Conservation (phyloP, 2,797 vertebrate genomes). For the Protonibea diacanthus region DNA sequence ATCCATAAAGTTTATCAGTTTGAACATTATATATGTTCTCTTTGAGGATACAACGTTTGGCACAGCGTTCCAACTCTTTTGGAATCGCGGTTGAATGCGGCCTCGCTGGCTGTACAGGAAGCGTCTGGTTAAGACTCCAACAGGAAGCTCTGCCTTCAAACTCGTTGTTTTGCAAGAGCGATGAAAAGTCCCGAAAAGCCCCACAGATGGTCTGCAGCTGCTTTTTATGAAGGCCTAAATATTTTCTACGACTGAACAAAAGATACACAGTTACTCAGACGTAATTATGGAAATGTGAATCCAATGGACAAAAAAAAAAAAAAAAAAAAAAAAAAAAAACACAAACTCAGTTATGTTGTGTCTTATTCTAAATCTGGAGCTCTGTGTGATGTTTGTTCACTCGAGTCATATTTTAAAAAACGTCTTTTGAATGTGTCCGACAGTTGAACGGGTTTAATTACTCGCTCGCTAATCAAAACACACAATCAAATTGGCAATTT, state of each 20-base stretch:
- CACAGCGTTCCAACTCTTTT: no score
- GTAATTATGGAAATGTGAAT: background rate
- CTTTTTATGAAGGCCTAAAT: background rate
- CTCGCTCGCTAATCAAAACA: background rate
- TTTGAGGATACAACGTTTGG: no score
- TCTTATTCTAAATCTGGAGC: no score
- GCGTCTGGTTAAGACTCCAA: background rate
- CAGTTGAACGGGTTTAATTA: background rate
- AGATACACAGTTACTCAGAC: background rate
- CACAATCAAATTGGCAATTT: background rate
- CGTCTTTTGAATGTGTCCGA: background rate
- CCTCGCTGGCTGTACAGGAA: background rate
- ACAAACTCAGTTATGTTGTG: no score
- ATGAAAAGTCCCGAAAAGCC: background rate
- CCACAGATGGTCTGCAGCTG: background rate
- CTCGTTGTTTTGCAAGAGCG: background rate
- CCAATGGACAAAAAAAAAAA: background rate
- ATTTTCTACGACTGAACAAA: background rate
- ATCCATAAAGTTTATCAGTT: no score
- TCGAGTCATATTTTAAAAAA: background rate
- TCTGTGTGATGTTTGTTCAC: background rate
- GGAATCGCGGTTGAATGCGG: background rate
- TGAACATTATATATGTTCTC: no score
- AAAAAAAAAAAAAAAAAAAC: no score
- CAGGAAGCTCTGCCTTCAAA: background rate